A percentile compares a stretch with the other conserved stretches of the same genome.
Evolutionary conservation across 2,888 invertebrate species (phyloP).

Genomic region (Timema cristinae): DNA sequence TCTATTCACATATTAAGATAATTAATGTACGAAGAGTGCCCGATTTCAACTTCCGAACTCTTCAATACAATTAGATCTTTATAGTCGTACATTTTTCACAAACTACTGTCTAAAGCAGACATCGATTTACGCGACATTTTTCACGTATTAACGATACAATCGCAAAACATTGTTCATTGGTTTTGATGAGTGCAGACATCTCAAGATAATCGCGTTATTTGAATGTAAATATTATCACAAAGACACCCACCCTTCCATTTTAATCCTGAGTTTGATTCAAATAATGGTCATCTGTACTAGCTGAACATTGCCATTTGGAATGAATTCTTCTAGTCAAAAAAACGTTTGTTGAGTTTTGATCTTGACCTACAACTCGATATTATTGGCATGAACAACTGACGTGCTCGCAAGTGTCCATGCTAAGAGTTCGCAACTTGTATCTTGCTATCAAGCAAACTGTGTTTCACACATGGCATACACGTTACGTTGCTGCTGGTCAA

Average conservation of each 20-base stretch:
- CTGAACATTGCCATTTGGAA: not conserved
- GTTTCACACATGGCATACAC: not conserved
- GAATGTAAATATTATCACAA: not conserved
- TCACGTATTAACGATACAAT: not conserved
- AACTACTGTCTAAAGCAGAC: constrained; percentile 4
- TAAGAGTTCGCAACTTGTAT: not conserved
- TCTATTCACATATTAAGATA: not conserved
- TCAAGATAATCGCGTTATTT: not conserved
- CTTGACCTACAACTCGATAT: not conserved
- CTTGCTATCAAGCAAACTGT: constrained; percentile 7
- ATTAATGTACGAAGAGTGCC: not conserved
- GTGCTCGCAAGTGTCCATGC: not conserved
- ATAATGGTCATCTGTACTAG: not conserved
- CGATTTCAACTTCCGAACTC: constrained; percentile 4
- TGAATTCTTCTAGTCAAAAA: too few species aligned
- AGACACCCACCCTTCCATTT: not conserved
- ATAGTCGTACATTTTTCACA: not conserved
- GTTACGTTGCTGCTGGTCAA: too few species aligned
- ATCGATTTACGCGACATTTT: not conserved
- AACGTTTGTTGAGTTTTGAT: not conserved
- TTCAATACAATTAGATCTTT: not conserved
- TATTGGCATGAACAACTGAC: constrained; percentile 3
- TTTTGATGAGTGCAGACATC: not conserved
- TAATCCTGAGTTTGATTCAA: not conserved
- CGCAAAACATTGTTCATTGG: not conserved